Conservation (phyloP, 1,140 invertebrate genomes). For the Drosophila pseudoobscura region DNA sequence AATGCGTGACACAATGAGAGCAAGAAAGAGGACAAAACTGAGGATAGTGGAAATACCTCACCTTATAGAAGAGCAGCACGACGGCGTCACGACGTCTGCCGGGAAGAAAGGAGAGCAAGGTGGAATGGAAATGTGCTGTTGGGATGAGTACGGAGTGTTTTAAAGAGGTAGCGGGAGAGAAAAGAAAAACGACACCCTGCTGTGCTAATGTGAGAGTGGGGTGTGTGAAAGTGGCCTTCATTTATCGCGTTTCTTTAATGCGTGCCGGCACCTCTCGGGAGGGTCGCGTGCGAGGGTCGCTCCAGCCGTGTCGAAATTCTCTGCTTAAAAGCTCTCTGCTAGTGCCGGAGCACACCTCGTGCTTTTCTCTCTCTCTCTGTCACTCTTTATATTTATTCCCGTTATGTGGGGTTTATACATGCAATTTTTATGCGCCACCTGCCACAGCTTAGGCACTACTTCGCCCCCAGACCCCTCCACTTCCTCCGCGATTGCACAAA, state of each 20-base stretch:
- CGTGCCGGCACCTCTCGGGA: conserved; percentile 11
- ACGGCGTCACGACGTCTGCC: conserved; percentile 54
- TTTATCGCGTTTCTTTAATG: conserved; percentile 58
- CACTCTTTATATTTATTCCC: too few species aligned
- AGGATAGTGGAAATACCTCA: too few species aligned
- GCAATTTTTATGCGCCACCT: conserved; percentile 36
- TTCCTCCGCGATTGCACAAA: conserved; percentile 43
- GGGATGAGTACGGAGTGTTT: conserved; percentile 7
- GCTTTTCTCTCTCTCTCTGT: too few species aligned
- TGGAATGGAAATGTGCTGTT: conserved; percentile 25
- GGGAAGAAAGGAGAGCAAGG: conserved; percentile 19
- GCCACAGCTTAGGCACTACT: conserved; percentile 4
- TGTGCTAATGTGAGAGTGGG: conserved; percentile 27
- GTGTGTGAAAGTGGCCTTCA: conserved; percentile 19
- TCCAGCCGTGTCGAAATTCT: too few species aligned
- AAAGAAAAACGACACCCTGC: conserved; percentile 36
- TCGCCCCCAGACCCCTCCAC: not conserved
- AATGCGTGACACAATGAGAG: too few species aligned
- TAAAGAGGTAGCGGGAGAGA: not conserved
- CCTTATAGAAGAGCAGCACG: conserved; percentile 24
- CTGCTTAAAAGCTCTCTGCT: too few species aligned
- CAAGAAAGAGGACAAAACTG: too few species aligned
- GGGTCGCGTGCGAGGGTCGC: too few species aligned
- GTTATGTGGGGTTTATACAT: conserved; percentile 14
- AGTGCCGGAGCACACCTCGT: too few species aligned